phyloP scores from a whole-genome alignment of 2,797 vertebrate species.

The Clarias laeviceps region DNA sequence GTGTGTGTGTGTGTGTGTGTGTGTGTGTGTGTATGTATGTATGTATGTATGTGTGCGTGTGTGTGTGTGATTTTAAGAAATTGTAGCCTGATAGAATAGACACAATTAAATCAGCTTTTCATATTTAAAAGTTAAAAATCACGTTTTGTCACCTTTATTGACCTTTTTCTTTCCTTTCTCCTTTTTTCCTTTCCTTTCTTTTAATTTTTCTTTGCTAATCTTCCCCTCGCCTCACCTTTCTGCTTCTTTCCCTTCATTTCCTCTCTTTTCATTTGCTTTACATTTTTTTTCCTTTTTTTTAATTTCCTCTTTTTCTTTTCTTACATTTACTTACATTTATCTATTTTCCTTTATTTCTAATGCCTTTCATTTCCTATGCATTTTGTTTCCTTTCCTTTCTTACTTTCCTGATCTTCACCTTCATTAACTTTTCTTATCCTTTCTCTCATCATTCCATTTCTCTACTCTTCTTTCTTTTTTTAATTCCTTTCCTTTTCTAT shows the following conservation, averaged over 20 bases:
- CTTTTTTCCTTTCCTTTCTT: background rate
- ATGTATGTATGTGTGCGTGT: background rate
- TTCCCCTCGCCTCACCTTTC: background rate
- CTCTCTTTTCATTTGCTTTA: background rate
- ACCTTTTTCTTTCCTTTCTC: background rate
- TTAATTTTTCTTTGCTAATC: background rate
- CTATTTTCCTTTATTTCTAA: accelerated
- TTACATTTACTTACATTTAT: background rate
- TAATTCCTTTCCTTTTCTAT: too few species aligned
- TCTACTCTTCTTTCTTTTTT: background rate
- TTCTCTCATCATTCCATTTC: background rate
- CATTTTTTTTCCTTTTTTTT: background rate
- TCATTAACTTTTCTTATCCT: background rate
- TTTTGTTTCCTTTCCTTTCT: background rate
- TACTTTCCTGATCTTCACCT: background rate
- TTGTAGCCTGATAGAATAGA: background rate
- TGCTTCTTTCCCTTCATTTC: background rate
- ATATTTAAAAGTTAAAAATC: background rate
- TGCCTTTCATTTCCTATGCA: too few species aligned
- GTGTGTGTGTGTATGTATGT: slow-evolving; percentile 12
- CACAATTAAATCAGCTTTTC: background rate
- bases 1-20: slow-evolving; percentile 59
- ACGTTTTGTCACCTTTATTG: background rate
- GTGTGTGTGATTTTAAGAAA: background rate
- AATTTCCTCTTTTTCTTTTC: background rate